Evolutionary conservation across 2,113 vertebrate species (phyloP).

Genomic region (Apodemus sylvaticus): DNA sequence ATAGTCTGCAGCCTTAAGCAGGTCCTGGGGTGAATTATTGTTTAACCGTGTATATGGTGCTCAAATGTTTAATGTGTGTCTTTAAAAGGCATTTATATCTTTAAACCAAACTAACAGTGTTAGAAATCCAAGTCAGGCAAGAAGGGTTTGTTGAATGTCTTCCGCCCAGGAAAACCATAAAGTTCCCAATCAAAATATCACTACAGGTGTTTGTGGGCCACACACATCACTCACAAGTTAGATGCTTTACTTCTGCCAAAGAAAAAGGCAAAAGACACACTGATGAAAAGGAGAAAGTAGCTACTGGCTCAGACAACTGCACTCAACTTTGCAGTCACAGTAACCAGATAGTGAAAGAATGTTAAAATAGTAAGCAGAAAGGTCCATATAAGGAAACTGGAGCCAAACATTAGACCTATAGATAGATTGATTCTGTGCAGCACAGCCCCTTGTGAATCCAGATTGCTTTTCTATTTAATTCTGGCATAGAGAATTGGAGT

Average conservation of each 20-base stretch:
- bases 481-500: not conserved
- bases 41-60: conserved; percentile 49
- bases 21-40: conserved; percentile 47
- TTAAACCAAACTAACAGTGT: conserved; percentile 33
- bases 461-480: conserved; percentile 9
- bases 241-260: not conserved
- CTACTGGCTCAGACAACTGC: not conserved
- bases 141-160: not conserved
- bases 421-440: not conserved
- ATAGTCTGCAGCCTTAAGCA: conserved; percentile 47
- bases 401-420: not conserved
- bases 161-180: conserved; percentile 12
- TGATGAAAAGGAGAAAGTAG: not conserved
- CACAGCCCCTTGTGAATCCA: not conserved
- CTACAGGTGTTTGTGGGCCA: not conserved
- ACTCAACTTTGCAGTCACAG: not conserved
- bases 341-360: conserved; percentile 6
- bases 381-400: not conserved
- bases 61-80: conserved; percentile 56
- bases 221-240: not conserved
- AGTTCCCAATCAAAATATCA: conserved; percentile 29
- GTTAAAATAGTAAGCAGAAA: not conserved
- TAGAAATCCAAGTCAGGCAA: conserved; percentile 18
- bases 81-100: conserved; percentile 54
- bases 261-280: conserved; percentile 27